These are phyloP conservation scores for Megamerina dolium DNA, from an alignment of 2,888 invertebrate genomes.

Conservation along the genomic window DNA sequence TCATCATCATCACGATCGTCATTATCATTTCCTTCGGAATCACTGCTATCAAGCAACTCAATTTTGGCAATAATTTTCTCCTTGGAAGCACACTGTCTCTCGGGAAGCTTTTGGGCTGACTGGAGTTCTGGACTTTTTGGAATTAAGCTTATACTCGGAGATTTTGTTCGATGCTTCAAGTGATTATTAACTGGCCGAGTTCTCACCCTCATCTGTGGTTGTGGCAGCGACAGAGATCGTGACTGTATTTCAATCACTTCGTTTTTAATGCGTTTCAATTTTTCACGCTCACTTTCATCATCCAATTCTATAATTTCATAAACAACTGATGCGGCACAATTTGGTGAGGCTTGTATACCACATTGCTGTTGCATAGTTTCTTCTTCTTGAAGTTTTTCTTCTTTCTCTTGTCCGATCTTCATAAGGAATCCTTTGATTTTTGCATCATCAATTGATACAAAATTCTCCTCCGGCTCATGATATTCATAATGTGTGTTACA, in stretches of 20 bases:
- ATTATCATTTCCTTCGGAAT: slow-evolving; percentile 18
- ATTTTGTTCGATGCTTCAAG: slow-evolving; percentile 16
- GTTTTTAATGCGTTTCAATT: slow-evolving; percentile 17
- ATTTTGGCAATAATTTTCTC: slow-evolving; percentile 37
- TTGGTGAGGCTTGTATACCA: slow-evolving; percentile 13
- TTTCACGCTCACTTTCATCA: slow-evolving; percentile 29
- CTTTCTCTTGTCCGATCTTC: slow-evolving; percentile 29
- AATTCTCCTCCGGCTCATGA: slow-evolving; percentile 44
- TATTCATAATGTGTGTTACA: slow-evolving; percentile 28
- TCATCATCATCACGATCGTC: slow-evolving; percentile 18
- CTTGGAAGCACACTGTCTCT: slow-evolving; percentile 5
- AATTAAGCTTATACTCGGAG: slow-evolving; percentile 34
- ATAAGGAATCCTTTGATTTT: slow-evolving; percentile 41
- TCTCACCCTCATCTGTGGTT: background rate
- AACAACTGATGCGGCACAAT: slow-evolving; percentile 15
- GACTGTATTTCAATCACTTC: slow-evolving; percentile 11
- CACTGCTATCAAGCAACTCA: slow-evolving; percentile 33
- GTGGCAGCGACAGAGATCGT: slow-evolving; percentile 7
- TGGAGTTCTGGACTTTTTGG: slow-evolving; percentile 23
- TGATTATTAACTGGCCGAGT: background rate
- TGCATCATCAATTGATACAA: slow-evolving; percentile 45
- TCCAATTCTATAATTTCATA: slow-evolving; percentile 37
- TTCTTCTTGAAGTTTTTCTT: background rate
- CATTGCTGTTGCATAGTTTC: slow-evolving; percentile 2
- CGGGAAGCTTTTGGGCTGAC: slow-evolving; percentile 1